Evolutionary conservation across 2,113 vertebrate genomes (phyloP).

Genomic region (Kryptolebias marmoratus): DNA sequence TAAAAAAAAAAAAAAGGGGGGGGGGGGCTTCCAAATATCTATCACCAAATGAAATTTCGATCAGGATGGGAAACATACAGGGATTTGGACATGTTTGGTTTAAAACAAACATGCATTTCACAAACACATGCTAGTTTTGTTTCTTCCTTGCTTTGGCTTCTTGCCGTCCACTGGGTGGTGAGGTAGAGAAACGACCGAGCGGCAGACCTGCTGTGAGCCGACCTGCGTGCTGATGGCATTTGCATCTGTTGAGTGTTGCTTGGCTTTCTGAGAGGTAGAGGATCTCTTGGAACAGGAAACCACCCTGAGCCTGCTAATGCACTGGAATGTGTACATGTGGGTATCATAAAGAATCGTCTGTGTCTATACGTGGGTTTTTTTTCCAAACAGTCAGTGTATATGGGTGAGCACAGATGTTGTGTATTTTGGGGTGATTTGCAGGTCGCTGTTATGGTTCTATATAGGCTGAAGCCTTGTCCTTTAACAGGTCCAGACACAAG

Average conservation of each 20-base stretch:
- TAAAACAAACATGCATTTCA: slow-evolving; percentile 11
- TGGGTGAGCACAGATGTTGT: background rate
- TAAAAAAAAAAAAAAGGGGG: slow-evolving; percentile 3
- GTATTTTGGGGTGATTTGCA: background rate
- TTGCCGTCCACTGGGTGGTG: slow-evolving; percentile 49
- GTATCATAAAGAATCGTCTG: background rate
- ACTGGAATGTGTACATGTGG: slow-evolving; percentile 43
- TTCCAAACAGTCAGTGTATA: background rate
- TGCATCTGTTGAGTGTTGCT: slow-evolving; percentile 44
- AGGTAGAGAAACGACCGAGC: slow-evolving; percentile 67
- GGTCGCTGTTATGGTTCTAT: slow-evolving; percentile 66
- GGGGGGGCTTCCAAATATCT: slow-evolving; percentile 6
- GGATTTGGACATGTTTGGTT: slow-evolving; percentile 10
- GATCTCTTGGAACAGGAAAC: slow-evolving; percentile 43
- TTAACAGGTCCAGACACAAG: slow-evolving; percentile 93
- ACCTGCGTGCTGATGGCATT: slow-evolving; percentile 30
- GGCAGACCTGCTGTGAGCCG: slow-evolving; percentile 30
- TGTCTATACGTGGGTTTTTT: slow-evolving; percentile 24
- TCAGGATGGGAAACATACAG: background rate
- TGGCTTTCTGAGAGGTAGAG: slow-evolving; percentile 55
- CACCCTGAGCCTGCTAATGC: slow-evolving; percentile 64
- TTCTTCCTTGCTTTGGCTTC: slow-evolving; percentile 49
- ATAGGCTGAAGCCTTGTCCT: slow-evolving; percentile 92
- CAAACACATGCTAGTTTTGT: slow-evolving; percentile 7
- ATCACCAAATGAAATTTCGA: slow-evolving; percentile 17